Evolutionary conservation across 2,888 invertebrate species (phyloP).

Genomic region (Eulithis testata): DNA sequence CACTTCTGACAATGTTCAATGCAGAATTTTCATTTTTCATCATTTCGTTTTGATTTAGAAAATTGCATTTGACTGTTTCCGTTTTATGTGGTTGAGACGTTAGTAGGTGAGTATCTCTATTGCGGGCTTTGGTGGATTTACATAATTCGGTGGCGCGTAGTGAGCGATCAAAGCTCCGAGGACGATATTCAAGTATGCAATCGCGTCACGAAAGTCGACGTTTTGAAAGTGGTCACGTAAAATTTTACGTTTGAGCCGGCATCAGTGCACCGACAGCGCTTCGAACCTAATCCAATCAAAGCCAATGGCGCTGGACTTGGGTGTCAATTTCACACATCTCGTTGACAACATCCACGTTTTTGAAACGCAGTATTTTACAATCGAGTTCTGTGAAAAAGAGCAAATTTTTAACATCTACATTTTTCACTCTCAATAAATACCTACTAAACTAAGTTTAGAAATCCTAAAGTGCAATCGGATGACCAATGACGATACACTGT

Average conservation of each 20-base stretch:
- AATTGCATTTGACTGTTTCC: constrained; percentile 51
- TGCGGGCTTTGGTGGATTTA: constrained; percentile 65
- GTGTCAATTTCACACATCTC: constrained; percentile 73
- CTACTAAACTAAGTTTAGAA: too few species aligned
- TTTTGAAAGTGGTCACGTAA: constrained; percentile 82
- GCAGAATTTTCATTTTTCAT: constrained; percentile 20
- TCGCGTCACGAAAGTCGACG: constrained; percentile 72
- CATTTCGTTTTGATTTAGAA: constrained; percentile 42
- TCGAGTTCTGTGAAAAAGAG: not conserved
- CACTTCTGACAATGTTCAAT: too few species aligned
- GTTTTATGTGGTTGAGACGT: constrained; percentile 48
- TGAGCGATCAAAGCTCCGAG: constrained; percentile 64
- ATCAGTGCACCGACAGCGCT: constrained; percentile 73
- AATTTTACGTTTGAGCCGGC: constrained; percentile 81
- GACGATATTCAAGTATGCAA: constrained; percentile 67
- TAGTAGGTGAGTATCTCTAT: constrained; percentile 58
- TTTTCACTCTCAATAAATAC: too few species aligned
- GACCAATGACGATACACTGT: too few species aligned
- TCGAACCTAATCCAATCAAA: constrained; percentile 81
- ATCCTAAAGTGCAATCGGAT: too few species aligned
- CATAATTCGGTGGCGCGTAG: constrained; percentile 68
- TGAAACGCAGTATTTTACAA: constrained; percentile 29
- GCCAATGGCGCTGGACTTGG: constrained; percentile 73
- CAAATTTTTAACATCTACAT: not conserved
- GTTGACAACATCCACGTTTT: constrained; percentile 42